Evolutionary conservation across 1,140 invertebrate genomes (phyloP).

Genomic region (Choristoneura fumiferana): DNA sequence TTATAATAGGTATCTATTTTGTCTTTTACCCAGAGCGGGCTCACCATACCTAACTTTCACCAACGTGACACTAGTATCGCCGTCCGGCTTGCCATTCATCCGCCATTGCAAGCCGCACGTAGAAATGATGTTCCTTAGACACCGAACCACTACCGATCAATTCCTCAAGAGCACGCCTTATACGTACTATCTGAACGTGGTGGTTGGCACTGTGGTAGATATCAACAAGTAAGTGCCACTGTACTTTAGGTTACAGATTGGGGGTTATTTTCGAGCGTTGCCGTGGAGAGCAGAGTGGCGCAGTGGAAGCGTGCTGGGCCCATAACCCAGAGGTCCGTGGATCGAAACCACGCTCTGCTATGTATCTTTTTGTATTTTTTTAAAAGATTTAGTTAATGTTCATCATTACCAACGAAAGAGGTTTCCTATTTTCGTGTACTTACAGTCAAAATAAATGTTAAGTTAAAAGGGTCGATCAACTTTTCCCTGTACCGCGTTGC

Average conservation of each 20-base stretch:
- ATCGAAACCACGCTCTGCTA: slow-evolving; percentile 25
- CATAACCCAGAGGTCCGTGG: slow-evolving; percentile 23
- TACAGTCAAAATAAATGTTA: too few relatives aligned
- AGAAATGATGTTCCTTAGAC: slow-evolving; percentile 72
- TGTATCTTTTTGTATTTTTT: too few relatives aligned
- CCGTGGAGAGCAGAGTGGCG: slow-evolving; percentile 40
- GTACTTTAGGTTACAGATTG: too few relatives aligned
- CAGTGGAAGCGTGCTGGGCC: slow-evolving; percentile 26
- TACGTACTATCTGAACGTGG: slow-evolving; percentile 78
- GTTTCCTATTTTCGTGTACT: too few relatives aligned
- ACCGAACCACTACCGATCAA: slow-evolving; percentile 66
- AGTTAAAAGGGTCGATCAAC: too few relatives aligned
- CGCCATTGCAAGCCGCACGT: slow-evolving; percentile 44
- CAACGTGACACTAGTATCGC: slow-evolving; percentile 82
- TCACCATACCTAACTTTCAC: slow-evolving; percentile 73
- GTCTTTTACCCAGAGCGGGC: slow-evolving; percentile 44
- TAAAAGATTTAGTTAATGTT: too few relatives aligned
- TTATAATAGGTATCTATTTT: too few relatives aligned
- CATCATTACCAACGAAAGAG: too few relatives aligned
- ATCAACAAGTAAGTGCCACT: slow-evolving; percentile 75
- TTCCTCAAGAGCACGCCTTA: slow-evolving; percentile 75
- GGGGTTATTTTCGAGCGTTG: too few relatives aligned
- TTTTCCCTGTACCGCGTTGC: too few relatives aligned
- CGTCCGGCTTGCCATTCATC: slow-evolving; percentile 81
- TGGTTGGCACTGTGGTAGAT: slow-evolving; percentile 73